These are phyloP conservation scores for Bubo bubo DNA, from an alignment of 2,113 vertebrate genomes.

Conservation along the genomic window DNA sequence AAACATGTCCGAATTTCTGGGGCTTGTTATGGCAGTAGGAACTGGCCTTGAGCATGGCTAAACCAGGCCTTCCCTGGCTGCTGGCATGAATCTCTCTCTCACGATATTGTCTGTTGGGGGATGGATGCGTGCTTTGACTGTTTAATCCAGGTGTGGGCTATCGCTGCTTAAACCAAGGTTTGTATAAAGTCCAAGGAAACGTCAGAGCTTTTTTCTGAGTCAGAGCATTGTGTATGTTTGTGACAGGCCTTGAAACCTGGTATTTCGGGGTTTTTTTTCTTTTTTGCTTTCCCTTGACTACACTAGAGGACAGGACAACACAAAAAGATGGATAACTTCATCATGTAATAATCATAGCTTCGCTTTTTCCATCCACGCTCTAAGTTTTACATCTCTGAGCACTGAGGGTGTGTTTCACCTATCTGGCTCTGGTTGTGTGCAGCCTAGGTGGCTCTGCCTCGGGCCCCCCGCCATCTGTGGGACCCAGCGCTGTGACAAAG, in stretches of 20 bases:
- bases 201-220: neutral
- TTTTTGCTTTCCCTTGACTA: neutral
- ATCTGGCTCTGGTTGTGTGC: neutral
- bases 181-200: neutral
- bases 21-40: neutral
- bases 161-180: neutral
- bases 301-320: neutral
- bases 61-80: neutral
- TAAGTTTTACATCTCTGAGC: neutral
- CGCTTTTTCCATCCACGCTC: neutral
- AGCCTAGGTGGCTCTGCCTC: neutral
- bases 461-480: too few species aligned
- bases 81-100: neutral
- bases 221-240: neutral
- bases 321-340: neutral
- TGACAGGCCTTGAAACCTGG: neutral
- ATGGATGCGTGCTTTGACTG: neutral
- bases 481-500: neutral
- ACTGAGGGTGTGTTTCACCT: neutral
- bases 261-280: neutral
- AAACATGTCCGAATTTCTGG: neutral
- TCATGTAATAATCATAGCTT: neutral
- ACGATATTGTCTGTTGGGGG: neutral
- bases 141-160: neutral
- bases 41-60: neutral